Conservation (phyloP, 2,113 vertebrate species). For the Melanerpes formicivorus region DNA sequence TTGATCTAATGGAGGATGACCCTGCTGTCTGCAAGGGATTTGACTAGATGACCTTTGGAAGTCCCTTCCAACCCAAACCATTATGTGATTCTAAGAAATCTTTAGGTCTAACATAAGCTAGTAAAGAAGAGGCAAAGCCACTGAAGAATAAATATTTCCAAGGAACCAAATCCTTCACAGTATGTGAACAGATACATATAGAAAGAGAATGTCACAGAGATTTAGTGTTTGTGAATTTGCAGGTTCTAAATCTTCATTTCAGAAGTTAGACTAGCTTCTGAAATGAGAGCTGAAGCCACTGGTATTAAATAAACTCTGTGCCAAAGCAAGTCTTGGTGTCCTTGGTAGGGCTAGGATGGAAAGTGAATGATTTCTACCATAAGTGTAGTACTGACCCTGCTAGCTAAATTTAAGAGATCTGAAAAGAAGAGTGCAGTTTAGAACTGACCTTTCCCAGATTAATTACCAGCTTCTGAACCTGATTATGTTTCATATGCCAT, state of each 20-base stretch:
- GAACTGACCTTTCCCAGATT: conserved; percentile 51
- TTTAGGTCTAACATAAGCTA: not conserved
- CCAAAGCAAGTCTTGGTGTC: not conserved
- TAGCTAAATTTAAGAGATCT: not conserved
- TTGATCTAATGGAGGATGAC: no score
- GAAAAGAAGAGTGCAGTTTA: not conserved
- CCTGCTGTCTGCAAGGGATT: no score
- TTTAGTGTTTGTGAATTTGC: not conserved
- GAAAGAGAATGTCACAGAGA: not conserved
- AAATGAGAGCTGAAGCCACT: not conserved
- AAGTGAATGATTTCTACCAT: not conserved
- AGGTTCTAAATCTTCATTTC: not conserved
- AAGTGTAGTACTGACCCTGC: not conserved
- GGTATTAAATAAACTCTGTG: not conserved
- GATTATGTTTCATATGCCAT: conserved; percentile 50
- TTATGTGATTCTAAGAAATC: not conserved
- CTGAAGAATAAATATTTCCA: not conserved
- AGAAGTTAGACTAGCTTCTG: not conserved
- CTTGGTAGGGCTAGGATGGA: not conserved
- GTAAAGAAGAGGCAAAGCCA: not conserved
- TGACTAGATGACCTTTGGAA: no score
- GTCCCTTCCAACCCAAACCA: no score
- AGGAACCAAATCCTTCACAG: not conserved
- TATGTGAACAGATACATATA: not conserved
- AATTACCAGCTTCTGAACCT: conserved; percentile 53